Evolutionary conservation across 2,113 vertebrate genomes (phyloP), one percentile per base, ranked within the genome.

Genomic region (Esox niger): DNA sequence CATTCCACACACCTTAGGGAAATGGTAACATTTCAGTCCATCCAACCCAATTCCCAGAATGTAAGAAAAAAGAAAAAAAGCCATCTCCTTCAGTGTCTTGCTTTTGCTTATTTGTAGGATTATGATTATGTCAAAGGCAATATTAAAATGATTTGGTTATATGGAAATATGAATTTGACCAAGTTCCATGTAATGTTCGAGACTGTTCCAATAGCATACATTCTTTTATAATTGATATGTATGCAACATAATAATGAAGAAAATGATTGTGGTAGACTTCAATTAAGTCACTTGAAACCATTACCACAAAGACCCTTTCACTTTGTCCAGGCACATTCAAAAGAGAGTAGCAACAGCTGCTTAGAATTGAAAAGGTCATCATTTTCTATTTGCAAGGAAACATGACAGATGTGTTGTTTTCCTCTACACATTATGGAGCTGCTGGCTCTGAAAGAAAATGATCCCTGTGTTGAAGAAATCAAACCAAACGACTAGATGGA

Each of bases 301-400:
- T 64, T 65, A 73, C 25, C 6, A 47, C 20, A 70, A 69, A 78
- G 73, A 66, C 73, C 63, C 29, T 75, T 68, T 75, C 43, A 31
- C 66, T 58, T 4, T 55, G 69, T 75, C 60, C 73, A 21, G 38
- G 38, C 47, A 25, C 58, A 52, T 56, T 73, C 77, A 74, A 68
- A 64, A 8, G 55, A 73, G 59, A 83, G 77, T 67, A 74, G 80
- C 79, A 72, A 38, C 76, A 78, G 71, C 68, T 80, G 69, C 57
- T 77, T 58, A 65, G 73, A 75, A 52, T 71, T 73, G 57, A 76
- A 64, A 72, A 73, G 77, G 79, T 82, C 75, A 83, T 83, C 71
- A 58, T 76, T 67, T 59, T 29, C 75, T 78, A 68, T 82, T 79
- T 79, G 68, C 66, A 55, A 30, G 2, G 71, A 55, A 69, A 71